phyloP scores from a whole-genome alignment of 2,113 vertebrate genomes.

The Sinocyclocheilus anshuiensis region DNA sequence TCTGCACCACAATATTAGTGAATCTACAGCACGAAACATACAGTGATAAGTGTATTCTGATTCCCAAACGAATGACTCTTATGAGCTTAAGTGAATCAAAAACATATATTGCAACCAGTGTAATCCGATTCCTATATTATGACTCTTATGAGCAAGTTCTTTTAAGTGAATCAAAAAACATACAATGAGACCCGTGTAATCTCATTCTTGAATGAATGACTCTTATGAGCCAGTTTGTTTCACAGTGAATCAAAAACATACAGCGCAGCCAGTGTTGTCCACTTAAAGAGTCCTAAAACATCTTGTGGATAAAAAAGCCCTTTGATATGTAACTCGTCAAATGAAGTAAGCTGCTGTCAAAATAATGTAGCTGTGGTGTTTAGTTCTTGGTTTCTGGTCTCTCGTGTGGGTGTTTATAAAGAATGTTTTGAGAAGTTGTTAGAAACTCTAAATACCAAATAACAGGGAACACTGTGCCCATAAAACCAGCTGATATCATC shows the following conservation, averaged over 20 bases:
- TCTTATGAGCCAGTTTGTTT: neutral
- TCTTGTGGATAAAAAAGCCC: neutral
- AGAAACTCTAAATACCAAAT: neutral
- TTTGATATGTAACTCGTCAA: neutral
- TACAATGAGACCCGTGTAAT: neutral
- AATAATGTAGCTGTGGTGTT: constrained; percentile 1
- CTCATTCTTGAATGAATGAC: neutral
- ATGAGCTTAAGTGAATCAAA: neutral
- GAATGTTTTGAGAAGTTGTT: neutral
- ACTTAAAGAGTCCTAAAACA: neutral
- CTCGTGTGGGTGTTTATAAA: neutral
- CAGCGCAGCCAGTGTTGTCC: neutral
- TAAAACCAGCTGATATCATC: constrained; percentile 33
- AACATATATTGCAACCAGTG: no score
- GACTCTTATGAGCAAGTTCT: neutral
- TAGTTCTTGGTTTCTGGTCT: neutral
- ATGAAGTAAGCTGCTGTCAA: neutral
- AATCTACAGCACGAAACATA: neutral
- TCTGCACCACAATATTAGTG: neutral
- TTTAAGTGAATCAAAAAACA: neutral
- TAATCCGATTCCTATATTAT: no score
- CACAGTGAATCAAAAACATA: neutral
- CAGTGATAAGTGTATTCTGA: neutral
- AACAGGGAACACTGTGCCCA: constrained; percentile 1
- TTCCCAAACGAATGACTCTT: neutral